Conservation (phyloP, 2,113 vertebrate genomes). For the Tor tambroides region DNA sequence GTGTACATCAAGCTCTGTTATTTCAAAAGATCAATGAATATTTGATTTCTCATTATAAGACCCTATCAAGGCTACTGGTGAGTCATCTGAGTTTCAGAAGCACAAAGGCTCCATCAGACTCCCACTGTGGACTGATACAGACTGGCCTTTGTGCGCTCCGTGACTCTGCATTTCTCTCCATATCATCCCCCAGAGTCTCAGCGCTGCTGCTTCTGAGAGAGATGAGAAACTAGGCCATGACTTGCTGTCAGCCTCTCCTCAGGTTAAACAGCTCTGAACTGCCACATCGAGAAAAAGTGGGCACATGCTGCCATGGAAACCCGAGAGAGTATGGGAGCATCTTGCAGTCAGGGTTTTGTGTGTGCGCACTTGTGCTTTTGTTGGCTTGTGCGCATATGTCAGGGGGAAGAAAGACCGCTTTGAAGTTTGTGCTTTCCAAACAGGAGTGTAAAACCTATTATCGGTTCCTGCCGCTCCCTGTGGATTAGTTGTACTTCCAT, state of each 20-base stretch:
- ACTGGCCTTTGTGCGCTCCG: constrained; percentile 60
- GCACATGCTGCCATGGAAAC: constrained; percentile 67
- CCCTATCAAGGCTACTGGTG: constrained; percentile 6
- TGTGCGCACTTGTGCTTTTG: neutral
- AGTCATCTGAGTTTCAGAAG: neutral
- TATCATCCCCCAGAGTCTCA: constrained; percentile 26
- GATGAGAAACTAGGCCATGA: constrained; percentile 22
- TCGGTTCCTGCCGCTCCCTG: neutral
- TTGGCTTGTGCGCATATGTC: constrained; percentile 6
- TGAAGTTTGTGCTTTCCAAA: neutral
- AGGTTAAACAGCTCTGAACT: constrained; percentile 42
- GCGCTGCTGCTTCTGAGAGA: neutral
- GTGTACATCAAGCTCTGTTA: neutral
- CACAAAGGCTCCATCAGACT: constrained; percentile 47
- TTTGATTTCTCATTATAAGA: neutral
- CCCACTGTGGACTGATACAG: constrained; percentile 50
- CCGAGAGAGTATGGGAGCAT: constrained; percentile 47
- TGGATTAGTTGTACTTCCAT: constrained; percentile 18
- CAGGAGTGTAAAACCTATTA: neutral
- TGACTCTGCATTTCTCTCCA: constrained; percentile 61
- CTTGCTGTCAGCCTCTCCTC: constrained; percentile 36
- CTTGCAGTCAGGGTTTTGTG: constrained; percentile 32
- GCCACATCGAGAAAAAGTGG: constrained; percentile 45
- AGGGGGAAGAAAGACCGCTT: neutral
- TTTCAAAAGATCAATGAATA: neutral